Conservation (phyloP, 1,140 invertebrate species). For the Neodiprion virginianus region DNA sequence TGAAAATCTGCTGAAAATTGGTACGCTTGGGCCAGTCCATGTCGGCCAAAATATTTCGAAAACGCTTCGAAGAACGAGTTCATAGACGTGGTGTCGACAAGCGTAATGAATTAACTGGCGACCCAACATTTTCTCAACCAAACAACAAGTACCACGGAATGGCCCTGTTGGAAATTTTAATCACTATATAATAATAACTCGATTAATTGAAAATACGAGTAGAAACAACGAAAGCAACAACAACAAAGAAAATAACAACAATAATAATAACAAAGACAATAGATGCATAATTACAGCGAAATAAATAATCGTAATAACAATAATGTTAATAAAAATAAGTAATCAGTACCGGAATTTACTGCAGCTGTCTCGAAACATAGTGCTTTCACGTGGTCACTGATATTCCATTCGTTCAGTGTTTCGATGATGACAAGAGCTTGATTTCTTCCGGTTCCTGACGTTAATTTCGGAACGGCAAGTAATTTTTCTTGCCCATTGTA, state of each 20-base stretch:
- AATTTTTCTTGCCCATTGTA: constrained; percentile 15
- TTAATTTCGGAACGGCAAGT: constrained; percentile 26
- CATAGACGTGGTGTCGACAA: constrained; percentile 20
- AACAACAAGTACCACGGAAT: background rate
- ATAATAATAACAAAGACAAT: no score
- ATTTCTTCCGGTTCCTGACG: constrained; percentile 19
- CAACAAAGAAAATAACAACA: no score
- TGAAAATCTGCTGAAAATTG: constrained; percentile 14
- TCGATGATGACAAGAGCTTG: constrained; percentile 29
- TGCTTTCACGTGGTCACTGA: constrained; percentile 19
- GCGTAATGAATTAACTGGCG: constrained; percentile 12
- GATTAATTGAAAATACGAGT: no score
- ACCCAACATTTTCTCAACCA: constrained; percentile 17
- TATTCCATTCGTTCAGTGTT: constrained; percentile 25
- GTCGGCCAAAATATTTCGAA: constrained; percentile 19
- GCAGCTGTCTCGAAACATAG: constrained; percentile 34
- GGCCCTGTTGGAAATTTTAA: background rate
- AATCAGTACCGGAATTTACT: constrained; percentile 26
- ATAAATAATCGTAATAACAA: no score
- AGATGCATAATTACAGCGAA: no score
- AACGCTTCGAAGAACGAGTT: constrained; percentile 17
- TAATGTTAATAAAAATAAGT: no score
- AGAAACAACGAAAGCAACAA: no score
- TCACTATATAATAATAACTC: no score
- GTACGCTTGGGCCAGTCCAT: constrained; percentile 10